Evolutionary conservation across 2,113 vertebrate genomes (phyloP).

Genomic region (Alectura lathami): DNA sequence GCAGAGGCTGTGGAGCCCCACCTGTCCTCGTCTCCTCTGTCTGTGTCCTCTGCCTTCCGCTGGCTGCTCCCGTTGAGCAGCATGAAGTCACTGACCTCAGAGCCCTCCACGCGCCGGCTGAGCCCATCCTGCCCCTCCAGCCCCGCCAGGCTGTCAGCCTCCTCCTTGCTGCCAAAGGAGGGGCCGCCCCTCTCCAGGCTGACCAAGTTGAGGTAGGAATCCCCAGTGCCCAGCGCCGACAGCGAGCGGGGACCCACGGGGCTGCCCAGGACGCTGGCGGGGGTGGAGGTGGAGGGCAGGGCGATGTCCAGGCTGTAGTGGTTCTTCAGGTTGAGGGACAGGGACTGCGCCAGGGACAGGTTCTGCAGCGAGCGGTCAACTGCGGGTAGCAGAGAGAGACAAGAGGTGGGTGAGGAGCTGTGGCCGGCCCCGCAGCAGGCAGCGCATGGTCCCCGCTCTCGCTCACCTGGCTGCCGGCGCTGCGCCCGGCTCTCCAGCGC

Average conservation of each 20-base stretch:
- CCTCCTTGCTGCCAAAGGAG: not conserved
- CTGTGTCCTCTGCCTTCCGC: not conserved
- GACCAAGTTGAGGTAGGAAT: conserved; percentile 84
- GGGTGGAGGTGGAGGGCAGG: conserved; percentile 81
- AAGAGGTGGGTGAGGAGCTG: rapidly evolving
- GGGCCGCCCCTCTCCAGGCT: conserved; percentile 70
- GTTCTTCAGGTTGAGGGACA: conserved; percentile 86
- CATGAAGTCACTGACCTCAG: not conserved
- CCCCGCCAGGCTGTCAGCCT: not conserved
- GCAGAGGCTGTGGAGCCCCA: conserved; percentile 34
- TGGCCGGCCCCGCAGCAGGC: not conserved
- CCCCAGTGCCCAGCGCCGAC: conserved; percentile 45
- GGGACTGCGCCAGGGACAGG: conserved; percentile 67
- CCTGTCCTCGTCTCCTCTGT: conserved; percentile 77
- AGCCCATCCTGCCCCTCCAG: conserved; percentile 50
- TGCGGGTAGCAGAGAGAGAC: not conserved
- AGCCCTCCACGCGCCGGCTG: conserved; percentile 65
- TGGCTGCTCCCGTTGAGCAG: conserved; percentile 39
- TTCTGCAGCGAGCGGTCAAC: conserved; percentile 75
- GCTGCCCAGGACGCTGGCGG: conserved; percentile 69
- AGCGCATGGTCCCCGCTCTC: not conserved
- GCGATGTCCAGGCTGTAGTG: conserved; percentile 78
- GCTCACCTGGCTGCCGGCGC: conserved; percentile 44
- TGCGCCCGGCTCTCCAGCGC: conserved; percentile 76
- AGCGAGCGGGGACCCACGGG: conserved; percentile 20